Conservation (phyloP, 2,888 invertebrate species). For the Corbicula japonica region DNA sequence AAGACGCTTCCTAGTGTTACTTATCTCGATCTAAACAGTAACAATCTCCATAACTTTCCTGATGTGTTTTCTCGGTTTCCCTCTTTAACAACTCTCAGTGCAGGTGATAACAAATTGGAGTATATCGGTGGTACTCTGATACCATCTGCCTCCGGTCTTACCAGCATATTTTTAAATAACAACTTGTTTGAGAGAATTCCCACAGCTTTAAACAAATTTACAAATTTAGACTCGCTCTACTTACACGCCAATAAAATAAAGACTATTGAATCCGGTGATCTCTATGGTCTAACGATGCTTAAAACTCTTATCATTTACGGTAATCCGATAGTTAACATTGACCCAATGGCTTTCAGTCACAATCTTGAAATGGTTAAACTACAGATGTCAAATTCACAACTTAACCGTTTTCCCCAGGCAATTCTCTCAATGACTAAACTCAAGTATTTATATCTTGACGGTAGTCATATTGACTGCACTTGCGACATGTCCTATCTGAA, state of each 20-base stretch:
- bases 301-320: neutral
- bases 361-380: neutral
- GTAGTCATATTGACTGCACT: neutral
- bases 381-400: neutral
- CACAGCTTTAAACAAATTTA: neutral
- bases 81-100: neutral
- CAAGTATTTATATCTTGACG: neutral
- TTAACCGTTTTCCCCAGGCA: neutral
- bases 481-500: conserved; percentile 8
- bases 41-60: neutral
- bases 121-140: neutral
- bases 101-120: neutral
- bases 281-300: neutral
- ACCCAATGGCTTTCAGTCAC: neutral
- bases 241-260: neutral
- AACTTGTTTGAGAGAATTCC: conserved; percentile 4
- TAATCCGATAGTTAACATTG: neutral
- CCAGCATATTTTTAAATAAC: neutral
- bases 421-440: neutral
- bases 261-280: neutral
- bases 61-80: conserved; percentile 2
- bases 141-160: neutral
- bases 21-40: neutral
- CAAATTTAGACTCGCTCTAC: neutral
- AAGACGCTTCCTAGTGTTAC: neutral